Percentiles rank a stretch among this genome's conserved stretches.
phyloP scores from a whole-genome alignment of 2,888 invertebrate genomes.

The Cabera pusaria region DNA sequence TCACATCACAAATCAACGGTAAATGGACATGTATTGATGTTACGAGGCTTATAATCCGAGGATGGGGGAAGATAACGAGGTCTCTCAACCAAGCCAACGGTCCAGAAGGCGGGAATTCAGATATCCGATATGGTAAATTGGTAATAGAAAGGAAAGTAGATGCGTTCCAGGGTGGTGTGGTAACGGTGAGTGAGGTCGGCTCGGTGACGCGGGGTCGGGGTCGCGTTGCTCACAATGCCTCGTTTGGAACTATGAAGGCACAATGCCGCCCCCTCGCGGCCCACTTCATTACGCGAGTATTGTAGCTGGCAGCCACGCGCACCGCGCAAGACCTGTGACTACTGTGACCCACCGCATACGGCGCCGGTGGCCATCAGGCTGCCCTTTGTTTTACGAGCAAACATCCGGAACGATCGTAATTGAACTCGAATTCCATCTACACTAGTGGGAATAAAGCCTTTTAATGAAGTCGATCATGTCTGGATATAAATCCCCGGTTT shows the following conservation, averaged over 20 bases:
- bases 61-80: conserved; percentile 37
- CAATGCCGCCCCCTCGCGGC: conserved; percentile 78
- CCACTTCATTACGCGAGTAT: conserved; percentile 83
- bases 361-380: conserved; percentile 55
- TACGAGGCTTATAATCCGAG: conserved; percentile 20
- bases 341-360: conserved; percentile 59
- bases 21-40: conserved; percentile 26
- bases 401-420: conserved; percentile 32
- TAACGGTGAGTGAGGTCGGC: conserved; percentile 40
- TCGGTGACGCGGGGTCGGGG: conserved; percentile 67
- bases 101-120: neutral
- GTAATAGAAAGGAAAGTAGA: conserved; percentile 6
- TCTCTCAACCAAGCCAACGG: neutral
- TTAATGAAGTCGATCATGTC: conserved; percentile 20
- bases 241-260: conserved; percentile 60
- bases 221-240: conserved; percentile 70
- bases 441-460: neutral
- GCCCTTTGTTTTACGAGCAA: conserved; percentile 48
- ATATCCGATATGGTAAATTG: conserved; percentile 3
- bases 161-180: conserved; percentile 33
- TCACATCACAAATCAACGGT: conserved; percentile 20
- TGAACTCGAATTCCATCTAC: conserved; percentile 17
- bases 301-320: conserved; percentile 61
- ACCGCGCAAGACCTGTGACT: conserved; percentile 50
- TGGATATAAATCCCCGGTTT: conserved; percentile 42